These are phyloP conservation scores for Zootoca vivipara DNA, from an alignment of 2,113 vertebrate species.

Conservation along the genomic window DNA sequence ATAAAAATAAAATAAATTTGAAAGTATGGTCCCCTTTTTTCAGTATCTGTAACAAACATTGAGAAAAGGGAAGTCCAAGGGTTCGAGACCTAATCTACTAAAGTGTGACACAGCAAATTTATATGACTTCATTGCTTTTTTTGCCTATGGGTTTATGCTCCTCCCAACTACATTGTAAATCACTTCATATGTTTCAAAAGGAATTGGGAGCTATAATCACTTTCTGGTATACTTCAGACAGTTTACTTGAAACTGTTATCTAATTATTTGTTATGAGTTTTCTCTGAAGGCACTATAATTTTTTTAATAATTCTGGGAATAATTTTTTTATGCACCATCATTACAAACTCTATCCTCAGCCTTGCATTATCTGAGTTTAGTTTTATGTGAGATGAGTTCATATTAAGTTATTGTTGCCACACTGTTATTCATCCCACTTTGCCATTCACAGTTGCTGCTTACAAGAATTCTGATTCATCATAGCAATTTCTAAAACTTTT, in stretches of 20 bases:
- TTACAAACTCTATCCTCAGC: conserved; percentile 12
- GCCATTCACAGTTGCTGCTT: neutral
- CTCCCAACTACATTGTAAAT: neutral
- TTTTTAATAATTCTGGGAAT: conserved; percentile 7
- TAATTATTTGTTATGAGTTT: conserved; percentile 18
- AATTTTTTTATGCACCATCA: conserved; percentile 9
- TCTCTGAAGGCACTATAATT: conserved; percentile 19
- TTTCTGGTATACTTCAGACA: conserved; percentile 34
- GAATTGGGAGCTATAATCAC: conserved; percentile 25
- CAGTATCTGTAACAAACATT: neutral
- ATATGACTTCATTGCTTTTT: neutral
- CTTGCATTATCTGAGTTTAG: neutral
- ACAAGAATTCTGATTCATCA: conserved; percentile 22
- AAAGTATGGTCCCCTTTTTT: neutral
- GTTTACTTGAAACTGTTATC: conserved; percentile 39
- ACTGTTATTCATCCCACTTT: conserved; percentile 3
- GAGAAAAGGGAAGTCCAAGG: neutral
- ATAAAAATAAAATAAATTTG: neutral
- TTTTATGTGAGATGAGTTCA: neutral
- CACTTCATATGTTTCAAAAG: conserved; percentile 12
- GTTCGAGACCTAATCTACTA: neutral
- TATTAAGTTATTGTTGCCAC: conserved; percentile 3
- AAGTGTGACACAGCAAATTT: neutral
- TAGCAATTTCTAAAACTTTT: neutral
- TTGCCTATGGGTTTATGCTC: neutral